A percentile compares a stretch with the other conserved stretches of the same genome.
Evolutionary conservation across 1,140 invertebrate species (phyloP).

Genomic region (Neoseiulus cucumeris): DNA sequence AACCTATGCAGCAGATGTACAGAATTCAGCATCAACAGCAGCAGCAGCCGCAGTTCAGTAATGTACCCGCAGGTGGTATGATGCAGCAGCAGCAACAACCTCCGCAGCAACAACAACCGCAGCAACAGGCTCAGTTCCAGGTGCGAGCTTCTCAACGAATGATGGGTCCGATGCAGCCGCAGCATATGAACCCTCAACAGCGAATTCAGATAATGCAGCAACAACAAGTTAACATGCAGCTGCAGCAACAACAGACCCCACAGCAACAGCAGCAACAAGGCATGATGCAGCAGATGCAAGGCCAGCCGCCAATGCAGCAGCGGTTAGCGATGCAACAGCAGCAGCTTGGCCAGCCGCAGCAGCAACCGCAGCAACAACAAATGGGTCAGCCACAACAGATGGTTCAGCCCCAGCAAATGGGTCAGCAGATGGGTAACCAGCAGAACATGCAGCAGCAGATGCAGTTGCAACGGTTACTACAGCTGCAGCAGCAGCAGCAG

Average conservation of each 20-base stretch:
- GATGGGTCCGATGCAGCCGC: not conserved
- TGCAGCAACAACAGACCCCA: not conserved
- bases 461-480: conserved; percentile 1
- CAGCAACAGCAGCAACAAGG: conserved; percentile 1
- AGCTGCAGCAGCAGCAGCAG: not conserved
- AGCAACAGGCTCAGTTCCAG: not conserved
- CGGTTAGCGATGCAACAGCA: conserved; percentile 11
- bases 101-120: not conserved
- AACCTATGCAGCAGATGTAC: conserved; percentile 11
- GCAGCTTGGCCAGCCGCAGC: not conserved
- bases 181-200: not conserved
- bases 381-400: not conserved
- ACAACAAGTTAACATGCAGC: not conserved
- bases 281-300: not conserved
- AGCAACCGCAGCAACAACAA: not conserved
- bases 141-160: too few species aligned
- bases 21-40: conserved; percentile 10
- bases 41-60: not conserved
- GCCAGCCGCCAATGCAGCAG: not conserved
- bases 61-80: not conserved
- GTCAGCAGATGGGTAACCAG: not conserved
- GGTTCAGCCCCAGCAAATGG: not conserved
- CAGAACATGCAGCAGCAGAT: conserved; percentile 8
- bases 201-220: not conserved
- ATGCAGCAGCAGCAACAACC: not conserved